Evolutionary conservation across 2,797 vertebrate species (phyloP).

Genomic region (Pangasius larnaudii): DNA sequence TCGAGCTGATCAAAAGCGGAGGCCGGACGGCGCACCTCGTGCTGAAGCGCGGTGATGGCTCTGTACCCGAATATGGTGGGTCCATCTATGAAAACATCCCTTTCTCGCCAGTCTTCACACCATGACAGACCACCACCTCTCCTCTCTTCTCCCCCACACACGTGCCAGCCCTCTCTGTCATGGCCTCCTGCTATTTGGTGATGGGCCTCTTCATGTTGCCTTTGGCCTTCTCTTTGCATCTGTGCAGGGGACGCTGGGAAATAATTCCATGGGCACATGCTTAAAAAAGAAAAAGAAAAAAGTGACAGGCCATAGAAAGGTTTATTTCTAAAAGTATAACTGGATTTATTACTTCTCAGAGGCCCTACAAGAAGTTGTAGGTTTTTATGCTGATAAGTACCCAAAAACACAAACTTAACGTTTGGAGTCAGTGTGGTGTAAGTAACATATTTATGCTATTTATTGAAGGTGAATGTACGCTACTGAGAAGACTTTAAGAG

Average conservation of each 20-base stretch:
- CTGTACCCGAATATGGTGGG: conserved; percentile 99
- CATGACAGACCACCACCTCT: conserved; percentile 78
- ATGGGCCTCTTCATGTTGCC: conserved; percentile 79
- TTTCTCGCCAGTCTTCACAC: conserved; percentile 98
- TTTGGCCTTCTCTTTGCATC: conserved; percentile 88
- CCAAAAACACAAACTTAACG: conserved; percentile 40
- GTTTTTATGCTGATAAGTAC: conserved; percentile 43
- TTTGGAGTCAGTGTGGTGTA: conserved; percentile 62
- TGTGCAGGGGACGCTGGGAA: conserved; percentile 76
- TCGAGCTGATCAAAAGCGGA: conserved; percentile 99
- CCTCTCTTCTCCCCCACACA: conserved; percentile 63
- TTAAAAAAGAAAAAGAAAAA: neutral
- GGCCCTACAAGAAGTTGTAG: conserved; percentile 56
- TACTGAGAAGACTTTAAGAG: conserved; percentile 75
- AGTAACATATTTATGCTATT: conserved; percentile 83
- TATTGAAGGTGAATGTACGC: conserved; percentile 87
- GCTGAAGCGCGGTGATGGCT: conserved; percentile 97
- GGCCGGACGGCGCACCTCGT: conserved; percentile 92
- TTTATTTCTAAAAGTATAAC: neutral
- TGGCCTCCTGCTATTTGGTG: conserved; percentile 81
- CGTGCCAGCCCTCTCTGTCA: conserved; percentile 6
- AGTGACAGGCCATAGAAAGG: neutral
- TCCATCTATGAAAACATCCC: conserved; percentile 99
- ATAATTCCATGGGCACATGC: conserved; percentile 29
- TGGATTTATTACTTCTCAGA: conserved; percentile 59